Base-by-base conservation (phyloP, 2,888 invertebrate species). In the Andrena trimmerana region DNA sequence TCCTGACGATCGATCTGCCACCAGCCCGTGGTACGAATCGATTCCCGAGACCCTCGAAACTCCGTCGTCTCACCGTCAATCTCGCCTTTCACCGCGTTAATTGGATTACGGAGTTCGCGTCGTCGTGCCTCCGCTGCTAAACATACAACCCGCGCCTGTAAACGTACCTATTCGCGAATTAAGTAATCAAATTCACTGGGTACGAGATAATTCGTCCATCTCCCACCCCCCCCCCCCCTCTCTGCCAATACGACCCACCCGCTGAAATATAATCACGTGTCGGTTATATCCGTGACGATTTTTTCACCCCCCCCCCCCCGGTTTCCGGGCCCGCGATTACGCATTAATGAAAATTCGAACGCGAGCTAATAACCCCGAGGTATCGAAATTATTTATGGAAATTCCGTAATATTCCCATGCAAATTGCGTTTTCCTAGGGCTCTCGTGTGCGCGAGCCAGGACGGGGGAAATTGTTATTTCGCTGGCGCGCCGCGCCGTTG, bases 51-150 rank as follows among this genome's bases (percentile, higher is more conserved):
- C 66, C 78, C 76, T 75, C 71, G 88, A 67, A 87, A 81, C 88
- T 86, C 76, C 84, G 84, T 78, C 87, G 87, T 80, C 82, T 86
- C 86, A 81, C 89, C 87, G 88, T 88, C 88, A 85, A 89, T 89
- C 89, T 87, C 75, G 76, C 85, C 80, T 88, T 89, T 88, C 89
- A 83, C 66, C 77, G 87, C 82, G 89, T 88, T 88, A 88, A 88
- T 88, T 88, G 89, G 86, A 89, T 88, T 89, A 89, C 78, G 81
- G 72, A 78, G 78, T 83, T 85, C 78, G 83, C 83, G 70, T 84
- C 57, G 54, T 54, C 57, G 54, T 59, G 54, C 65, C 59, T 62
- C 60, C 81, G 31, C 27, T 48, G 27, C 8, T 60, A 27, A 63
- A 67, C 80, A 68, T 71, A 62, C 67, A 67, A 24, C 59, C 20